phyloP scores from a whole-genome alignment of 2,888 invertebrate genomes.

The Lydus trimaculatus region DNA sequence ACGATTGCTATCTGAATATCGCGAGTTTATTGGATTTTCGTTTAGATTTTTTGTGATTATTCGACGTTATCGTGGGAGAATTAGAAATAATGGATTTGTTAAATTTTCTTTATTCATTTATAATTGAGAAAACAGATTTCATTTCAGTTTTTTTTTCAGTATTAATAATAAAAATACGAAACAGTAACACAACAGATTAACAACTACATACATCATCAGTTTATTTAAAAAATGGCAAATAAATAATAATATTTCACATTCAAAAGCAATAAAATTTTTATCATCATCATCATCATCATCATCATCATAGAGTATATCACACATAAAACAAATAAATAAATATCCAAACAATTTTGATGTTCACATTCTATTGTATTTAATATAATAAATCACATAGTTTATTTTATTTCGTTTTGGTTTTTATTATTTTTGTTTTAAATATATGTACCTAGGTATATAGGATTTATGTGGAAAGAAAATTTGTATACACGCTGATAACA shows the following conservation, averaged over 20 bases:
- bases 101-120: neutral
- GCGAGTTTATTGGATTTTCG: too few species aligned
- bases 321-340: neutral
- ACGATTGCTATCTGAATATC: too few species aligned
- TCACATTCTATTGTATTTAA: neutral
- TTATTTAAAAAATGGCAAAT: constrained; percentile 21
- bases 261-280: neutral
- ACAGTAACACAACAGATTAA: constrained; percentile 28
- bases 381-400: neutral
- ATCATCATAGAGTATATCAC: neutral
- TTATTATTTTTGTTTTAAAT: too few species aligned
- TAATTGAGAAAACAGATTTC: neutral
- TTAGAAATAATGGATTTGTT: too few species aligned
- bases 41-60: too few species aligned
- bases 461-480: constrained; percentile 3
- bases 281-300: too few species aligned
- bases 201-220: constrained; percentile 31
- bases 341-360: too few species aligned
- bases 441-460: neutral
- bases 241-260: constrained; percentile 7
- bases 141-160: neutral
- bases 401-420: neutral
- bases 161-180: constrained; percentile 29
- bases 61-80: too few species aligned
- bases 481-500: neutral